phyloP scores from a whole-genome alignment of 1,140 invertebrate genomes.

The Diachasma alloeum region DNA sequence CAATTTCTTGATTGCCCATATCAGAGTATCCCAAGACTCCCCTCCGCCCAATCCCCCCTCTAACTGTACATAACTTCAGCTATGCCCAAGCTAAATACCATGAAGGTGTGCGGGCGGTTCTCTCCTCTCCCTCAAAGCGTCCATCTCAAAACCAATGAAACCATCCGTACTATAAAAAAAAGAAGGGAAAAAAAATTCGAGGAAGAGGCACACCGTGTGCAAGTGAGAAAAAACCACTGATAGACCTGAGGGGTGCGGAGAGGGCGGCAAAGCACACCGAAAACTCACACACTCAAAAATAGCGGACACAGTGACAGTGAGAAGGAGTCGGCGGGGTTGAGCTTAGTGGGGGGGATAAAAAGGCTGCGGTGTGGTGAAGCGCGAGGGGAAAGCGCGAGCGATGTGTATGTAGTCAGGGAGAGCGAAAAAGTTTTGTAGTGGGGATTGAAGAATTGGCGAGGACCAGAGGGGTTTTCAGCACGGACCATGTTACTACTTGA shows the following conservation, averaged over 20 bases:
- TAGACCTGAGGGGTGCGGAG: slow-evolving; percentile 19
- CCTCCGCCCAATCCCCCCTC: slow-evolving; percentile 43
- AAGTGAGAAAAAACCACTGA: slow-evolving; percentile 25
- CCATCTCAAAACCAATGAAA: background rate
- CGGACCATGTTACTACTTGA: slow-evolving; percentile 25
- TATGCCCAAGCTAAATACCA: slow-evolving; percentile 57
- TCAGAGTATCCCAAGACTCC: background rate
- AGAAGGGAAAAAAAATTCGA: slow-evolving; percentile 25
- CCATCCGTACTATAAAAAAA: slow-evolving; percentile 18
- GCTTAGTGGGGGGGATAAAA: slow-evolving; percentile 12
- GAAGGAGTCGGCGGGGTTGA: slow-evolving; percentile 19
- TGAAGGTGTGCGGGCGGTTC: slow-evolving; percentile 28
- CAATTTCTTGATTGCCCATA: background rate
- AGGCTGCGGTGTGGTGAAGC: slow-evolving; percentile 34
- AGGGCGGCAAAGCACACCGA: slow-evolving; percentile 14
- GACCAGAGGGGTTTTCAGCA: slow-evolving; percentile 49
- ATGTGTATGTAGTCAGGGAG: slow-evolving; percentile 15
- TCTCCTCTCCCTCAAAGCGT: background rate
- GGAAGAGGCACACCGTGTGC: slow-evolving; percentile 30
- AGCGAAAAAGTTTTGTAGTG: slow-evolving; percentile 40
- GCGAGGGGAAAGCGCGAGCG: slow-evolving; percentile 37
- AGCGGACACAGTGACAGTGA: background rate
- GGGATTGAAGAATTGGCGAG: slow-evolving; percentile 54
- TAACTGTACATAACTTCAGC: slow-evolving; percentile 62
- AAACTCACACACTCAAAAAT: slow-evolving; percentile 10